These are phyloP conservation scores for Carollia perspicillata DNA, from an alignment of 2,113 vertebrate species.

Conservation along the genomic window DNA sequence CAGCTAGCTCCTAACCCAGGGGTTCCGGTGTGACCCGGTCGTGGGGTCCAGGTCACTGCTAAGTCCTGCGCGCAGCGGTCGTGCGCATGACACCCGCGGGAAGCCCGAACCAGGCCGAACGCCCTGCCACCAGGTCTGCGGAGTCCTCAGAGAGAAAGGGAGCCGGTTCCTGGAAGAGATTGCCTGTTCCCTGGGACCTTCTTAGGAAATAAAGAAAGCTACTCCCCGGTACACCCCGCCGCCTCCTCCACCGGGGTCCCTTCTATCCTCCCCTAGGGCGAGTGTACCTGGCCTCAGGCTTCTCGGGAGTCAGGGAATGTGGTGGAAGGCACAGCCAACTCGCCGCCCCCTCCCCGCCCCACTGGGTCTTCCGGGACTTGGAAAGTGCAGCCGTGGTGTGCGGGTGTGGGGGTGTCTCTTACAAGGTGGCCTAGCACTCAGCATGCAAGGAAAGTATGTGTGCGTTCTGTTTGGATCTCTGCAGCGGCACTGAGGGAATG, in stretches of 20 bases:
- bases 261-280: not conserved
- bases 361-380: not conserved
- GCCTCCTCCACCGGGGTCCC: not conserved
- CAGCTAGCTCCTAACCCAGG: fast-evolving
- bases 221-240: no score
- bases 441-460: fast-evolving
- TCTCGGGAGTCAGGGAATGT: not conserved
- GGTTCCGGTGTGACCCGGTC: not conserved
- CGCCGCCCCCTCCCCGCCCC: not conserved
- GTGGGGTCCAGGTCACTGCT: slow-evolving; percentile 22
- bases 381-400: not conserved
- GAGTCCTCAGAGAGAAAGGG: not conserved
- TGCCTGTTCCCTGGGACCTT: slow-evolving; percentile 2
- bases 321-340: not conserved
- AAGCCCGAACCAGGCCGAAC: not conserved
- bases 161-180: not conserved
- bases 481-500: not conserved
- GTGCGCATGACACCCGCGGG: not conserved
- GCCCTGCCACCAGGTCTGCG: not conserved
- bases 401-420: not conserved
- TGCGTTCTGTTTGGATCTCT: not conserved
- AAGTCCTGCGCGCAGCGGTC: not conserved
- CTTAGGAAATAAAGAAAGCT: slow-evolving; percentile 35
- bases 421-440: not conserved
- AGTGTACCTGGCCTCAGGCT: not conserved